A percentile compares a stretch with the other conserved stretches of the same genome.
Evolutionary conservation across 2,888 invertebrate species (phyloP).

Genomic region (Ctena decussata): DNA sequence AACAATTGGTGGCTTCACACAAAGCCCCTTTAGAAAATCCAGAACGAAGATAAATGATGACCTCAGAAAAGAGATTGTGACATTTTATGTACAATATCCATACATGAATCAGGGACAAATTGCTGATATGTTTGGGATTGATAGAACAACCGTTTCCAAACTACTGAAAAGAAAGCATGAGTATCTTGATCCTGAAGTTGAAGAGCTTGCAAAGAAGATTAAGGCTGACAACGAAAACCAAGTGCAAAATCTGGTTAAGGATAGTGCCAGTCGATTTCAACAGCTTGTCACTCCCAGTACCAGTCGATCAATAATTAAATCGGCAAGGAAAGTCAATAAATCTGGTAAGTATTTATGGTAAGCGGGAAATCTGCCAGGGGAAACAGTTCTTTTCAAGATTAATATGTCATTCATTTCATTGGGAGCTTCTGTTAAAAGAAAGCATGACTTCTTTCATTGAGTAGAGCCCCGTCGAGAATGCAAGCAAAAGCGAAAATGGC

Average conservation of each 20-base stretch:
- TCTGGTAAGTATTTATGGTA: not conserved
- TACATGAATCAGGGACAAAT: slow-evolving; percentile 68
- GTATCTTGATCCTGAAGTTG: slow-evolving; percentile 18
- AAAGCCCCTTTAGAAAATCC: slow-evolving; percentile 37
- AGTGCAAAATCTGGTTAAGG: no score
- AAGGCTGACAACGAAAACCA: no score
- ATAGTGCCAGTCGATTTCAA: no score
- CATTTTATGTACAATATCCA: slow-evolving; percentile 55
- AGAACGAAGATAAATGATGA: slow-evolving; percentile 55
- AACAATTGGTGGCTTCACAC: not conserved
- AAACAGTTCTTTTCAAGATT: no score
- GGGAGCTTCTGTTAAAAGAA: no score
- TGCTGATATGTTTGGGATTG: slow-evolving; percentile 70
- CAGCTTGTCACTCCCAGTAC: not conserved
- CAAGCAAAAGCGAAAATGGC: no score
- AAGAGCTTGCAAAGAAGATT: not conserved
- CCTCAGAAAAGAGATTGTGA: slow-evolving; percentile 58
- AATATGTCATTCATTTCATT: no score
- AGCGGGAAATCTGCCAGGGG: no score
- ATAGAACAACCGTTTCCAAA: slow-evolving; percentile 69
- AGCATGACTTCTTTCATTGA: no score
- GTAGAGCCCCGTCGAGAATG: no score
- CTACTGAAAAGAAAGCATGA: slow-evolving; percentile 59
- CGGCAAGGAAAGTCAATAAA: not conserved
- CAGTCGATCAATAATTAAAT: no score